Percentiles rank a stretch among this genome's conserved stretches.
These are phyloP conservation scores for Bostrychus sinensis DNA, from an alignment of 2,113 vertebrate genomes.

Conservation along the genomic window DNA sequence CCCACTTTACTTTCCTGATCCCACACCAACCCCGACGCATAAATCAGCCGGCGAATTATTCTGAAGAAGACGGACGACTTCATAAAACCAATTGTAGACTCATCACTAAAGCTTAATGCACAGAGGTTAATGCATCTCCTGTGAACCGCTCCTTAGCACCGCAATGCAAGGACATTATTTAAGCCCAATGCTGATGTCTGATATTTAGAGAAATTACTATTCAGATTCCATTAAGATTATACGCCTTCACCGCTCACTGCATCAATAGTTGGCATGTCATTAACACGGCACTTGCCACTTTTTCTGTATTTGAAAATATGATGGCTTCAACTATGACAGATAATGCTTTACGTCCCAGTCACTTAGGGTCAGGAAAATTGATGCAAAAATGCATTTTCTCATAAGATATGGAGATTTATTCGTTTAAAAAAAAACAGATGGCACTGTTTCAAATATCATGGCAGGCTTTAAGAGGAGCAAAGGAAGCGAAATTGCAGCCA, in stretches of 20 bases:
- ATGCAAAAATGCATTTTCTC: neutral
- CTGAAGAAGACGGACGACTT: constrained; percentile 1
- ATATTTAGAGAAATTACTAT: constrained; percentile 22
- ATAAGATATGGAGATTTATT: constrained; percentile 11
- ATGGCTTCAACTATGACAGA: constrained; percentile 11
- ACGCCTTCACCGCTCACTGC: neutral
- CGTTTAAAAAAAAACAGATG: constrained; percentile 18
- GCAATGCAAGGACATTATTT: constrained; percentile 3
- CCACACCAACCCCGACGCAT: constrained; percentile 1
- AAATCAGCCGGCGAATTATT: neutral
- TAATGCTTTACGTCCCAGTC: constrained; percentile 5
- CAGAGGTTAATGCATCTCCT: constrained; percentile 6
- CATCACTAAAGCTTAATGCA: constrained; percentile 6
- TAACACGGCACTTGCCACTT: constrained; percentile 7
- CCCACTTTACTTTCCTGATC: neutral
- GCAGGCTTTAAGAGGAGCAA: neutral
- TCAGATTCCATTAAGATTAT: constrained; percentile 25
- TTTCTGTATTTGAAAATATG: constrained; percentile 13
- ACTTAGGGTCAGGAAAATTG: neutral
- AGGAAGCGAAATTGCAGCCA: constrained; percentile 4
- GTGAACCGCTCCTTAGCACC: neutral
- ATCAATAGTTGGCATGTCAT: constrained; percentile 7
- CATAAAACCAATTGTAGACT: constrained; percentile 9
- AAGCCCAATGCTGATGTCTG: constrained; percentile 4
- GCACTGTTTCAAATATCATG: constrained; percentile 8